A percentile compares a stretch with the other conserved stretches of the same genome.
Evolutionary conservation across 2,113 vertebrate genomes (phyloP).

Genomic region (Rhynchopsitta pachyrhyncha): DNA sequence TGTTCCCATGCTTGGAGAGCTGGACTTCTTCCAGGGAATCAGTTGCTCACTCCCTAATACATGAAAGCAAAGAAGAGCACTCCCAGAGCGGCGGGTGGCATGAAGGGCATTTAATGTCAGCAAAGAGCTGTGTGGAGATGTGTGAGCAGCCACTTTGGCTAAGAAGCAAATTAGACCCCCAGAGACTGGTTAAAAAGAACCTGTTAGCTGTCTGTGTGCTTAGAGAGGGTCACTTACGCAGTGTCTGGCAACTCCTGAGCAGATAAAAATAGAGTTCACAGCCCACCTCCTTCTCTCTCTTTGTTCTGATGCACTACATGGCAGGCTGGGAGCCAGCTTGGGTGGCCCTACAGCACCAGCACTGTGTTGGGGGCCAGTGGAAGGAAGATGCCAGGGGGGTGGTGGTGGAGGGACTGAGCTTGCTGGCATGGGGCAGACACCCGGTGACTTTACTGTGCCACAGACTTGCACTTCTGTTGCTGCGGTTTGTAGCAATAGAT

Average conservation of each 20-base stretch:
- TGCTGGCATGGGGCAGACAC: background rate
- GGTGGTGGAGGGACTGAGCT: background rate
- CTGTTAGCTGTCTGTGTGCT: background rate
- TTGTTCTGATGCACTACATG: background rate
- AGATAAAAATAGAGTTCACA: slow-evolving; percentile 18
- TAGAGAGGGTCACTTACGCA: background rate
- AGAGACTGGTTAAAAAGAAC: background rate
- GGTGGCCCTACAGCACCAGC: background rate
- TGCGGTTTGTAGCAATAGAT: background rate
- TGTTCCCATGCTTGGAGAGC: slow-evolving; percentile 4
- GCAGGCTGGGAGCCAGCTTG: background rate
- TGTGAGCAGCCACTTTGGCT: background rate
- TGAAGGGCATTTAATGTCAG: slow-evolving; percentile 21
- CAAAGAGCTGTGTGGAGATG: background rate
- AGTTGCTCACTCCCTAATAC: slow-evolving; percentile 6
- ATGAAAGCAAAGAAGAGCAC: background rate
- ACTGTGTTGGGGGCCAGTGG: background rate
- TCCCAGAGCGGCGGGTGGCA: background rate
- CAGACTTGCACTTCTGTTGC: background rate
- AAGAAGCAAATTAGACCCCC: background rate
- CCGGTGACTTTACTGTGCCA: background rate
- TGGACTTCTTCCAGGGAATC: slow-evolving; percentile 33
- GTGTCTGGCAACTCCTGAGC: background rate
- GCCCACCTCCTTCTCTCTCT: background rate
- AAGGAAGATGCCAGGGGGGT: background rate